phyloP scores from a whole-genome alignment of 2,888 invertebrate genomes.

The Noctua comes region DNA sequence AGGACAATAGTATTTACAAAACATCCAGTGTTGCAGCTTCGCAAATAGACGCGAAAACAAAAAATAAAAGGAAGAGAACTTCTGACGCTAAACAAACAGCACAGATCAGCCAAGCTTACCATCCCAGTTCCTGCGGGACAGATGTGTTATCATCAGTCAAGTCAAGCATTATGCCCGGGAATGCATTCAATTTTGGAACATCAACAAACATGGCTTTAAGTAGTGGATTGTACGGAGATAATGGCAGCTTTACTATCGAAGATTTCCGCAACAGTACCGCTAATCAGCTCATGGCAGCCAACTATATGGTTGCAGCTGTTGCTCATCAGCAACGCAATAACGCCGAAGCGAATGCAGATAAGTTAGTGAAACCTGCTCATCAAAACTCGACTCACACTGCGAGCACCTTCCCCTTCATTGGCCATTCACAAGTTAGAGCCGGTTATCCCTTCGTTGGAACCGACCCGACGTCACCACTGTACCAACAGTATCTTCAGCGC shows the following conservation, averaged over 20 bases:
- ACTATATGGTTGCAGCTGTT: constrained; percentile 88
- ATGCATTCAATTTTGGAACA: constrained; percentile 96
- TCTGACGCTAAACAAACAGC: constrained; percentile 77
- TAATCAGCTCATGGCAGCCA: constrained; percentile 91
- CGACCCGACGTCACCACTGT: constrained; percentile 92
- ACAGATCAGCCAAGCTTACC: constrained; percentile 84
- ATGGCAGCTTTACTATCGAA: constrained; percentile 92
- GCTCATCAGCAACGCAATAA: constrained; percentile 85
- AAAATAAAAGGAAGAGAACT: constrained; percentile 83
- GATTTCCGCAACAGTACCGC: constrained; percentile 91
- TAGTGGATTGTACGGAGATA: constrained; percentile 91
- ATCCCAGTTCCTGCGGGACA: constrained; percentile 91
- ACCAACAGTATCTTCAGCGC: constrained; percentile 93
- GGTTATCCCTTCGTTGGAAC: constrained; percentile 91
- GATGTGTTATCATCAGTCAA: constrained; percentile 85
- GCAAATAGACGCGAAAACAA: constrained; percentile 79
- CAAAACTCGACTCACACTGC: constrained; percentile 83
- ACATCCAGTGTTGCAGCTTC: constrained; percentile 70
- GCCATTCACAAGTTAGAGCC: constrained; percentile 90
- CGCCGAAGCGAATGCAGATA: constrained; percentile 80
- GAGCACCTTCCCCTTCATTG: constrained; percentile 91
- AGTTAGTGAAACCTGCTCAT: constrained; percentile 87
- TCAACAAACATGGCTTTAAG: constrained; percentile 91
- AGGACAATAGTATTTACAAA: constrained; percentile 83
- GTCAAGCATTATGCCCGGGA: constrained; percentile 93